Percentiles rank a stretch among this genome's conserved stretches.
phyloP scores from a whole-genome alignment of 2,113 vertebrate genomes.

The Ahaetulla prasina region DNA sequence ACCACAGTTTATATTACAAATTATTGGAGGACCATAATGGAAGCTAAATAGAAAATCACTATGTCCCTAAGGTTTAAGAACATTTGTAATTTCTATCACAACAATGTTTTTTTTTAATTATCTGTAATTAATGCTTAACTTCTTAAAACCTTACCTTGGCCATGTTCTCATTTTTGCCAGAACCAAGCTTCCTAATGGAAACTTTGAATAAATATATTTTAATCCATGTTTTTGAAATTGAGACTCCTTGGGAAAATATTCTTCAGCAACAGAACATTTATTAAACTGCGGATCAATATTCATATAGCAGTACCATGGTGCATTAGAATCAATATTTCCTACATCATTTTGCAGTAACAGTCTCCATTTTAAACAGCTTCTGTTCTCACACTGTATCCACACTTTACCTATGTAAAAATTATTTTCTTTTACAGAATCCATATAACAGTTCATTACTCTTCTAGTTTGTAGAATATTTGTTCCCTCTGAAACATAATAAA shows the following conservation, averaged over 20 bases:
- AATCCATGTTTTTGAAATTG: slow-evolving; percentile 44
- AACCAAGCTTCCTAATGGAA: slow-evolving; percentile 62
- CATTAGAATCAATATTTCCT: slow-evolving; percentile 26
- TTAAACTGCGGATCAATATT: slow-evolving; percentile 48
- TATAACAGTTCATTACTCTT: not conserved
- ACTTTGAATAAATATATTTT: slow-evolving; percentile 51
- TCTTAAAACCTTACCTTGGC: slow-evolving; percentile 58
- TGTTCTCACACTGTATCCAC: slow-evolving; percentile 57
- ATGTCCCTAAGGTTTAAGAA: not conserved
- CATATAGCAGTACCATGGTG: slow-evolving; percentile 58
- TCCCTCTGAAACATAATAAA: slow-evolving; percentile 33
- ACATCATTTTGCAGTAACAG: slow-evolving; percentile 43
- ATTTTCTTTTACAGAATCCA: slow-evolving; percentile 21
- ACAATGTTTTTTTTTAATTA: not conserved
- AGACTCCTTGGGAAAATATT: slow-evolving; percentile 50
- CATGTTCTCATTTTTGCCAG: slow-evolving; percentile 55
- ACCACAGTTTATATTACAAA: not conserved
- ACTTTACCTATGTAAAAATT: slow-evolving; percentile 36
- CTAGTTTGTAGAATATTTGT: not conserved
- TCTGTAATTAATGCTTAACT: slow-evolving; percentile 2
- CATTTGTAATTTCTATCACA: not conserved
- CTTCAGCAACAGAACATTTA: slow-evolving; percentile 52
- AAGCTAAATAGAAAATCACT: not conserved
- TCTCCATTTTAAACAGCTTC: slow-evolving; percentile 60
- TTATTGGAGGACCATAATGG: not conserved